Conservation (phyloP, 1,140 invertebrate genomes). For the Bombus terrestris region DNA sequence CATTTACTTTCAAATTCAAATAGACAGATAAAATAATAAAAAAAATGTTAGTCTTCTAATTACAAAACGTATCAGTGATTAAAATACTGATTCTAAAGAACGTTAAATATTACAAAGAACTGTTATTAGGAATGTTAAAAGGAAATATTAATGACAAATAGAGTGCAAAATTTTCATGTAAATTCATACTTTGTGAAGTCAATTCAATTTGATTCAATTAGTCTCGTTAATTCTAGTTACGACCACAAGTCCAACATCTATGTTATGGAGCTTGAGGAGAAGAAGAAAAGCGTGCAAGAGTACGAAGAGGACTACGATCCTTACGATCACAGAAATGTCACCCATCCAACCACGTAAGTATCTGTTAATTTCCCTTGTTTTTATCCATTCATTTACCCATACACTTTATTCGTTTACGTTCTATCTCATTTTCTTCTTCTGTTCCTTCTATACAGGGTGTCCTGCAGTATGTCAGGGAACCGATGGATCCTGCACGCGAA, state of each 20-base stretch:
- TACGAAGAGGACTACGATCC: slow-evolving; percentile 85
- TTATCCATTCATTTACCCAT: background rate
- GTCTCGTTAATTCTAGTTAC: slow-evolving; percentile 60
- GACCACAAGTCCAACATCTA: slow-evolving; percentile 66
- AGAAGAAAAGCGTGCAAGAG: slow-evolving; percentile 74
- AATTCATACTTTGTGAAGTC: no score
- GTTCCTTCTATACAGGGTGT: no score
- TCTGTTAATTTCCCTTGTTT: background rate
- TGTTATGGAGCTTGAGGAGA: slow-evolving; percentile 82
- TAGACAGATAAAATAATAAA: no score
- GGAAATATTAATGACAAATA: no score
- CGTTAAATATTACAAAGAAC: no score
- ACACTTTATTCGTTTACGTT: background rate
- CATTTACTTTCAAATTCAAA: background rate
- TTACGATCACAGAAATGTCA: slow-evolving; percentile 85
- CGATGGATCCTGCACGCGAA: no score
- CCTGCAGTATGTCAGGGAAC: no score
- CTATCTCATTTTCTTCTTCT: background rate
- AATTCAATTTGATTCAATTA: background rate
- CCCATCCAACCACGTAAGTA: slow-evolving; percentile 89
- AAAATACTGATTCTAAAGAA: no score
- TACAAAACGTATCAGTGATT: no score
- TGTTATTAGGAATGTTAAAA: no score
- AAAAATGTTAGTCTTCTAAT: no score
- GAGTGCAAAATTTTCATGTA: no score